Percentiles rank a stretch among this genome's conserved stretches.
phyloP scores from a whole-genome alignment of 2,797 vertebrate species.

The Telmatherina bonti region DNA sequence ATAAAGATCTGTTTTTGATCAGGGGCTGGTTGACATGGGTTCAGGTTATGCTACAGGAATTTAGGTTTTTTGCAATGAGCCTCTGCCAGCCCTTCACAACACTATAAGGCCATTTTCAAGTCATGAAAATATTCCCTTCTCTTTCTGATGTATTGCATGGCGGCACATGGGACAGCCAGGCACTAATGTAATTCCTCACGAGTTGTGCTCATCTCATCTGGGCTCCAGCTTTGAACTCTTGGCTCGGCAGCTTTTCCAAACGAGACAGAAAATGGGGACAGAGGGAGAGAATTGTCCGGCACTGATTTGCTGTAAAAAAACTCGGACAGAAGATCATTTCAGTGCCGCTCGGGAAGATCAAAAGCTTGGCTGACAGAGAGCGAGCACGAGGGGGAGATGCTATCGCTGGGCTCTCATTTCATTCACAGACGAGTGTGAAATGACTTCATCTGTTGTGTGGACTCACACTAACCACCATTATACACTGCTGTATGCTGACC shows the following conservation, averaged over 20 bases:
- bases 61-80: conserved; percentile 27
- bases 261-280: conserved; percentile 74
- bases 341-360: conserved; percentile 76
- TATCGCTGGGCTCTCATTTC: conserved; percentile 78
- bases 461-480: conserved; percentile 75
- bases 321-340: conserved; percentile 79
- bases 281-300: conserved; percentile 78
- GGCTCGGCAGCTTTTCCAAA: conserved; percentile 63
- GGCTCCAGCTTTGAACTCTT: conserved; percentile 79
- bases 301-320: conserved; percentile 79
- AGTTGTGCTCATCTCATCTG: conserved; percentile 76
- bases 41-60: conserved; percentile 38
- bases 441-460: conserved; percentile 80
- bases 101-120: conserved; percentile 42
- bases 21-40: neutral
- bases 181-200: conserved; percentile 75
- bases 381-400: conserved; percentile 65
- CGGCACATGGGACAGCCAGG: conserved; percentile 55
- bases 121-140: conserved; percentile 58
- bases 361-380: conserved; percentile 74
- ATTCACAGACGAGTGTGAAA: conserved; percentile 82
- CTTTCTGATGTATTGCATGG: conserved; percentile 64
- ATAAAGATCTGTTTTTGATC: conserved; percentile 19
- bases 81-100: conserved; percentile 40
- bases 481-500: conserved; percentile 67